phyloP scores from a whole-genome alignment of 2,888 invertebrate species.

The Crematogaster levior region DNA sequence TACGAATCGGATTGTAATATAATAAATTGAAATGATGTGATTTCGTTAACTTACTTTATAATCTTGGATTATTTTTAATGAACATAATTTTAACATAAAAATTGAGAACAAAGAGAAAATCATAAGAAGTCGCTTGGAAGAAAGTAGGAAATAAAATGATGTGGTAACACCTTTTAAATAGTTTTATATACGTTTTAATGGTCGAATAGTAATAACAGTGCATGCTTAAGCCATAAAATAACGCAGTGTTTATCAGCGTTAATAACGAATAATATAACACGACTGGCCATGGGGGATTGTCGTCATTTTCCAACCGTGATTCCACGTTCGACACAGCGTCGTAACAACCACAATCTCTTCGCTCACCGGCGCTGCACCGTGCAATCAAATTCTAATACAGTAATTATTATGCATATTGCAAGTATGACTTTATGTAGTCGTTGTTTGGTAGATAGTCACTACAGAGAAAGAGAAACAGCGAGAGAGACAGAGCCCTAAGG shows the following conservation, averaged over 20 bases:
- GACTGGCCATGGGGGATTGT: slow-evolving; percentile 21
- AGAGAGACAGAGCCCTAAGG: slow-evolving; percentile 33
- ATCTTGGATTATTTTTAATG: background rate
- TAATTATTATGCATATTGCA: slow-evolving; percentile 69
- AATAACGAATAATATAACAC: slow-evolving; percentile 45
- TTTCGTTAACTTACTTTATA: background rate
- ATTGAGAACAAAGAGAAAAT: background rate
- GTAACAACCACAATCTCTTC: slow-evolving; percentile 48
- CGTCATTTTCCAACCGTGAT: slow-evolving; percentile 42
- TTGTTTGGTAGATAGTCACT: slow-evolving; percentile 11
- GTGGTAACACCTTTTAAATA: background rate
- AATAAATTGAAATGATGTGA: background rate
- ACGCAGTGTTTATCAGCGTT: slow-evolving; percentile 34
- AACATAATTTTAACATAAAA: background rate
- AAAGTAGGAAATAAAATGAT: background rate
- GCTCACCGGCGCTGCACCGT: slow-evolving; percentile 52
- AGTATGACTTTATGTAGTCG: slow-evolving; percentile 66
- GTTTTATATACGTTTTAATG: background rate
- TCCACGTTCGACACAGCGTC: slow-evolving; percentile 43
- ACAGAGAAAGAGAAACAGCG: background rate
- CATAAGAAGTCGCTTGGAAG: background rate
- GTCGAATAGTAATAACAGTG: slow-evolving; percentile 24
- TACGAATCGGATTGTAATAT: background rate
- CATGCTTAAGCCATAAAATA: slow-evolving; percentile 15
- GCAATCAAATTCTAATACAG: slow-evolving; percentile 63